Evolutionary conservation across 2,797 vertebrate species (phyloP), one percentile per base, ranked within the genome.

Genomic region (Spondyliosoma cantharus): DNA sequence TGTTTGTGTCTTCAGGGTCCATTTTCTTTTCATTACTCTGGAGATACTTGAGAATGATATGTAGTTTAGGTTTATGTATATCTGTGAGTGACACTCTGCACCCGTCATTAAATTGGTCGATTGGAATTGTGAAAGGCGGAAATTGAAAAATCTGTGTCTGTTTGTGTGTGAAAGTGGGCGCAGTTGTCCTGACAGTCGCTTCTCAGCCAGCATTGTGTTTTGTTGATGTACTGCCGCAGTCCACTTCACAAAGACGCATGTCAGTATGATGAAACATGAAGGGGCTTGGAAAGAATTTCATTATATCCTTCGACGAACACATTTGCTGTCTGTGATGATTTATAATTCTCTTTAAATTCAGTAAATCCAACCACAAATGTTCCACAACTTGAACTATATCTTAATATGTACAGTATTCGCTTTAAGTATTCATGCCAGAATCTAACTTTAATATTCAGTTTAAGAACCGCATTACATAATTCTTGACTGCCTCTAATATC

Each of bases 21-120:
- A 17, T 63, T 72, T 73, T 79, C 29, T 73, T 74, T 74, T 77
- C 20, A 65, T 67, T 63, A 60, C 69, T 80, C 60, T 29, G 66
- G 25, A 82, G 75, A 65, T 72, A 3, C 16, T 45, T 75, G 56
- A n/a, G 50, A 69, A 46, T 29, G 27, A 61, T 50, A 66, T 62
- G 22, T 58, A 12, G 60, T 61, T 71, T 52, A 22, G 77, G 74
- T 64, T 16, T 54, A 37, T 17, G 45, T 46, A 5, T 17, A 58
- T 61, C 13, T 49, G 27, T 54, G 64, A 52, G 63, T 53, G 72
- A 57, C 60, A 60, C 20, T 15, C 14, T 0, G 24, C 57, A 32
- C 20, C 24, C 53, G 37, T 75, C 7, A 45, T 72, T 65, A 27
- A 59, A 76, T 59, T 59, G 46, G 17, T 6, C 37, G n/a, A 52